Evolutionary conservation across 2,797 vertebrate species (phyloP), one percentile per base, ranked within the genome.

Genomic region (Chaetodon trifasciatus): DNA sequence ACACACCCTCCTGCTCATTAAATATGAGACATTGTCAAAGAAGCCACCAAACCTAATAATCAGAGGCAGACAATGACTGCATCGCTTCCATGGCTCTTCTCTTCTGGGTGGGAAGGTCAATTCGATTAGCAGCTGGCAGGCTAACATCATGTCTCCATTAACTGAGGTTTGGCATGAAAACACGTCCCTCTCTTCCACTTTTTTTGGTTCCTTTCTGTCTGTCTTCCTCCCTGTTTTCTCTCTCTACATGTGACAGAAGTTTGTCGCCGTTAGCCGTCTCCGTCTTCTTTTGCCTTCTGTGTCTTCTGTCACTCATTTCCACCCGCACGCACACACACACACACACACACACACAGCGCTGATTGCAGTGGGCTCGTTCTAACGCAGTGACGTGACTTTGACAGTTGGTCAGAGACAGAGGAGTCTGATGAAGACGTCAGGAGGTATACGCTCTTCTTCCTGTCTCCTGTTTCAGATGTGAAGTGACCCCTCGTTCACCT

Each of bases 391-490:
- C 96, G 37, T 96, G 94, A 95, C 94, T 97, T 97, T 93, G 89
- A 88, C 97, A 99, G 98, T 92, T 96, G 96, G 94, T 96, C 96
- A 96, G 96, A 96, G 93, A 92, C 88, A 80, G 97, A 97, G 69
- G 90, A 95, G 94, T 94, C 96, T 94, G 93, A 95, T 56, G 97
- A 97, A 93, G 96, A 96, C 93, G 76, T 91, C 94, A 88, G 93
- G 97, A 98, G 98, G 98, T 98, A 98, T 92, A 84, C 15, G n/a
- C n/a, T 75, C 76, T 69, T 70, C 88, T 92, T 92, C 92, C 64
- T 57, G 88, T 93, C 86, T 70, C 66, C 63, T 32, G 79, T 82
- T 90, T 85, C 87, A 70, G 89, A 91, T 91, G 91, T 95, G 91
- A 89, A 73, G 85, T 94, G 86, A 87, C 67, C 87, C 63, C 39